phyloP scores from a whole-genome alignment of 2,888 invertebrate species.

The Lydus trimaculatus region DNA sequence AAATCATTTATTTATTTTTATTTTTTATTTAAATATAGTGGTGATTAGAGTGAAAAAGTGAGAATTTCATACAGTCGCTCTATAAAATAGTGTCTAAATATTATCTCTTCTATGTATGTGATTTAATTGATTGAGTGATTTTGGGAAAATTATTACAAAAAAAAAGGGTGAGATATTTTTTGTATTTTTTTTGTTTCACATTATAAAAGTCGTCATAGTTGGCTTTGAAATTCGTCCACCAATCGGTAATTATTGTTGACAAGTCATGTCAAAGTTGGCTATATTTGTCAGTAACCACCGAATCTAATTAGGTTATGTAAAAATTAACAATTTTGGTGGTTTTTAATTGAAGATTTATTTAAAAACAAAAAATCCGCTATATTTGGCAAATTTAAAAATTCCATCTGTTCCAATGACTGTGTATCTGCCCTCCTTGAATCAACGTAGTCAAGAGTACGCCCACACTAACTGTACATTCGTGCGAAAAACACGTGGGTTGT shows the following conservation, averaged over 20 bases:
- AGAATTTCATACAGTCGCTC: background rate
- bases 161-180: background rate
- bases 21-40: background rate
- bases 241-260: conserved; percentile 16
- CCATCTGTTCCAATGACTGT: conserved; percentile 37
- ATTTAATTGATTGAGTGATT: background rate
- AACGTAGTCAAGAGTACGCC: conserved; percentile 37
- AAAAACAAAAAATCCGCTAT: background rate
- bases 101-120: background rate
- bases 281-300: conserved; percentile 21
- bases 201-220: background rate
- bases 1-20: background rate
- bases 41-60: background rate
- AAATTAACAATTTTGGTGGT: background rate
- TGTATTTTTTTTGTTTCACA: background rate
- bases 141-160: background rate
- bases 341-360: no score
- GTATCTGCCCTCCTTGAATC: conserved; percentile 32
- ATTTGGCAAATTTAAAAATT: conserved; percentile 32
- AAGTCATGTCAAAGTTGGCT: conserved; percentile 33
- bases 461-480: conserved; percentile 41
- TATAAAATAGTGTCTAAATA: background rate
- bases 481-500: conserved; percentile 44
- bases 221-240: background rate
- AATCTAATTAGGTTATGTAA: background rate